Evolutionary conservation across 2,113 vertebrate genomes (phyloP).

Genomic region (Lophius piscatorius): DNA sequence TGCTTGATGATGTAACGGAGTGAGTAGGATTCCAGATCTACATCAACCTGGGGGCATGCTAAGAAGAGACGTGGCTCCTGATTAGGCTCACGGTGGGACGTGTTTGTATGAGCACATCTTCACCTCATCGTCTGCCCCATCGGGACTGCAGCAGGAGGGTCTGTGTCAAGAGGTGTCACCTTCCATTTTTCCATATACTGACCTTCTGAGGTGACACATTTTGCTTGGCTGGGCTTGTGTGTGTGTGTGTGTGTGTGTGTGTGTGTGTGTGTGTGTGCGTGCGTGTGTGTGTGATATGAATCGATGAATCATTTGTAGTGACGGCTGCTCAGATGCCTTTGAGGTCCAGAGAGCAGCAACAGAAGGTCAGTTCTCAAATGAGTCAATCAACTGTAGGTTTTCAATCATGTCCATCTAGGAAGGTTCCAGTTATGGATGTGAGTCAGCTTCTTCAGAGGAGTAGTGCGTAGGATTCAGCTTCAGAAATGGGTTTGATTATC

Average conservation of each 20-base stretch:
- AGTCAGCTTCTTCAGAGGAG: too few species aligned
- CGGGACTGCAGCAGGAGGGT: background rate
- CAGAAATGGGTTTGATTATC: too few species aligned
- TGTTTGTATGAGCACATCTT: background rate
- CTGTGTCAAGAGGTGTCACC: constrained; percentile 54
- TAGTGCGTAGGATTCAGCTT: too few species aligned
- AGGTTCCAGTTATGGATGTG: too few species aligned
- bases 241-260: constrained; percentile 18
- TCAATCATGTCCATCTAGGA: constrained; percentile 41
- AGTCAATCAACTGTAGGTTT: constrained; percentile 46
- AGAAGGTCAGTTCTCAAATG: constrained; percentile 52
- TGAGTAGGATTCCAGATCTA: constrained; percentile 41
- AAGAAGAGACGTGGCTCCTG: background rate
- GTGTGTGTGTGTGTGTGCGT: constrained; percentile 6
- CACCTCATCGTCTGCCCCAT: constrained; percentile 22
- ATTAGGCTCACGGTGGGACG: constrained; percentile 3
- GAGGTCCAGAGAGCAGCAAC: constrained; percentile 28
- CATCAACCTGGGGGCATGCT: constrained; percentile 26
- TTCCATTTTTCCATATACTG: constrained; percentile 66
- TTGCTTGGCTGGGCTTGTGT: constrained; percentile 2
- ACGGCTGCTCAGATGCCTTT: constrained; percentile 36
- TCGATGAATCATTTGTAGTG: constrained; percentile 53
- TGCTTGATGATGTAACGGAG: constrained; percentile 12
- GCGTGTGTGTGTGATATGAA: constrained; percentile 4
- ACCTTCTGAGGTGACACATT: constrained; percentile 54